Evolutionary conservation across 2,888 invertebrate species (phyloP).

Genomic region (Iphiclides podalirius): DNA sequence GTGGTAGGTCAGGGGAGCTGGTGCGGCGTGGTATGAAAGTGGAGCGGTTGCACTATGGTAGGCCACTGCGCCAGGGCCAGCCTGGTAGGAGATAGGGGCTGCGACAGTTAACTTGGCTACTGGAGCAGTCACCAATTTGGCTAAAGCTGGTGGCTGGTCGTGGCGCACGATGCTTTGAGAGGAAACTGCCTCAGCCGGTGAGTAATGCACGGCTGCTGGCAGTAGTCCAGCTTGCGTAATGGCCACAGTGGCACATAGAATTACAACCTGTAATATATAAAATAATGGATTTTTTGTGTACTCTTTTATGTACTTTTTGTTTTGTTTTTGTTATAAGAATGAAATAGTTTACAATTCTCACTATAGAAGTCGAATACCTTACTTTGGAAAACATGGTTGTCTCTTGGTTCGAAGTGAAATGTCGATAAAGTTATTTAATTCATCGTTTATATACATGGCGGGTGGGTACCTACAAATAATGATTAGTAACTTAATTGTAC

Average conservation of each 20-base stretch:
- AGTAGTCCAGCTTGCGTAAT: constrained; percentile 42
- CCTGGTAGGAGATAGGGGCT: constrained; percentile 33
- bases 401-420: constrained; percentile 8
- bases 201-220: constrained; percentile 54
- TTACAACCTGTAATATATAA: constrained; percentile 34
- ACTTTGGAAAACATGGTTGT: constrained; percentile 18
- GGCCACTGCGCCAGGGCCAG: constrained; percentile 34
- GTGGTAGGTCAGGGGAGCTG: constrained; percentile 33
- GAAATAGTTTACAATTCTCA: no score
- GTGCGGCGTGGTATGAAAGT: background rate
- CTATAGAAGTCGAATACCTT: no score
- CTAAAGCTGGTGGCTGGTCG: constrained; percentile 45
- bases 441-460: constrained; percentile 11
- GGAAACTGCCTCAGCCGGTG: constrained; percentile 49
- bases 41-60: constrained; percentile 44
- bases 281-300: background rate
- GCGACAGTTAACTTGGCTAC: constrained; percentile 29
- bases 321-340: no score
- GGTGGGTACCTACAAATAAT: constrained; percentile 1
- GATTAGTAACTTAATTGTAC: background rate
- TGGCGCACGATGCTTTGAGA: constrained; percentile 55
- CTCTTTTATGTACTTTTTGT: background rate
- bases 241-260: constrained; percentile 41
- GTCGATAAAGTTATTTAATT: constrained; percentile 1
- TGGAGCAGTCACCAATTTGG: constrained; percentile 37